Evolutionary conservation across 2,797 vertebrate species (phyloP).

Genomic region (Scyliorhinus canicula): DNA sequence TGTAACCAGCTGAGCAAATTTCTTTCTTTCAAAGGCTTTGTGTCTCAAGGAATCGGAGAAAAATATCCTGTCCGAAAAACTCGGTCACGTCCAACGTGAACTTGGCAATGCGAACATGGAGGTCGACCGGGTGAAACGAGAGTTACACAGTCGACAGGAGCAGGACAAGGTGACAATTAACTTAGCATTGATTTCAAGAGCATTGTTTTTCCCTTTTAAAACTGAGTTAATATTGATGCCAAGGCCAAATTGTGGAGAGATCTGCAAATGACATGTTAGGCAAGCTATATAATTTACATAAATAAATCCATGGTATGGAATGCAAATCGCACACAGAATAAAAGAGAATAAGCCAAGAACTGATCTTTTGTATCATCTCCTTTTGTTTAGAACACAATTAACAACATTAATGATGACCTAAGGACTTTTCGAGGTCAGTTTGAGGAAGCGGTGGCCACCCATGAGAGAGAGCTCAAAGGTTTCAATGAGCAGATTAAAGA

Average conservation of each 20-base stretch:
- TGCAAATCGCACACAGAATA: background rate
- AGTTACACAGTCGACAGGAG: constrained; percentile 59
- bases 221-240: background rate
- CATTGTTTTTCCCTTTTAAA: background rate
- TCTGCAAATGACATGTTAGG: background rate
- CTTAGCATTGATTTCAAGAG: background rate
- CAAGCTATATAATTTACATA: background rate
- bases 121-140: constrained; percentile 51
- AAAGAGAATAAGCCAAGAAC: background rate
- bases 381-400: constrained; percentile 48
- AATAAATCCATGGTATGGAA: background rate
- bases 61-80: constrained; percentile 54
- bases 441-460: constrained; percentile 55
- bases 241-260: background rate
- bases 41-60: constrained; percentile 67
- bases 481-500: constrained; percentile 55
- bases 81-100: constrained; percentile 55
- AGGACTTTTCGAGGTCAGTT: constrained; percentile 56
- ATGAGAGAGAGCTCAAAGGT: constrained; percentile 50
- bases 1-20: background rate
- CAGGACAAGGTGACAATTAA: constrained; percentile 61
- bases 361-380: background rate
- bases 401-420: constrained; percentile 53
- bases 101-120: constrained; percentile 55
- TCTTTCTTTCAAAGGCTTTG: constrained; percentile 56